Evolutionary conservation across 2,797 vertebrate genomes (phyloP).

Genomic region (Psittacula derbiana): DNA sequence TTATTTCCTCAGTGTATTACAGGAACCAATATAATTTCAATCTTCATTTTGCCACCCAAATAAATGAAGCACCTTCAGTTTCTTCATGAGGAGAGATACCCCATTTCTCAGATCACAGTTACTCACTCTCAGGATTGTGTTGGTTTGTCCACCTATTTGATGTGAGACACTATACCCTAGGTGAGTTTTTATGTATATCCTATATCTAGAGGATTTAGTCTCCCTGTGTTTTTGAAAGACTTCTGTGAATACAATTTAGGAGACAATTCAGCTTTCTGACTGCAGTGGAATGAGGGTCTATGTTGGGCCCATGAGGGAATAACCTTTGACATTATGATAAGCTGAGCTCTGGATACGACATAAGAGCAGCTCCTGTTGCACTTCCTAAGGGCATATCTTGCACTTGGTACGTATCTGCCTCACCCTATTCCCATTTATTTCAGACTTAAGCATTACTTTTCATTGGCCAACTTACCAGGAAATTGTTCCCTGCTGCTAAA

Average conservation of each 20-base stretch:
- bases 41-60: not conserved
- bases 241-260: not conserved
- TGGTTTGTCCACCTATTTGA: not conserved
- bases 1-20: not conserved
- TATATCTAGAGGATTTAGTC: not conserved
- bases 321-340: not conserved
- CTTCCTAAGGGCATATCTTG: not conserved
- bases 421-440: not conserved
- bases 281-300: rapidly evolving
- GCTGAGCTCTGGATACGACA: not conserved
- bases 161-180: not conserved
- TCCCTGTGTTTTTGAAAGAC: not conserved
- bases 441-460: not conserved
- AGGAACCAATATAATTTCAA: not conserved
- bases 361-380: not conserved
- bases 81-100: not conserved
- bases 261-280: not conserved
- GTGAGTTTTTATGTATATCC: not conserved
- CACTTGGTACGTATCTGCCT: not conserved
- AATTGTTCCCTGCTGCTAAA: not conserved
- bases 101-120: not conserved
- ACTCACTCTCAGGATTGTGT: not conserved
- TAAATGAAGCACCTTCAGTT: not conserved
- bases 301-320: not conserved
- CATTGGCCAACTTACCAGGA: not conserved